Percentiles rank a stretch among this genome's conserved stretches.
These are phyloP conservation scores for Lathronympha strigana DNA, from an alignment of 2,888 invertebrate genomes.

Conservation along the genomic window DNA sequence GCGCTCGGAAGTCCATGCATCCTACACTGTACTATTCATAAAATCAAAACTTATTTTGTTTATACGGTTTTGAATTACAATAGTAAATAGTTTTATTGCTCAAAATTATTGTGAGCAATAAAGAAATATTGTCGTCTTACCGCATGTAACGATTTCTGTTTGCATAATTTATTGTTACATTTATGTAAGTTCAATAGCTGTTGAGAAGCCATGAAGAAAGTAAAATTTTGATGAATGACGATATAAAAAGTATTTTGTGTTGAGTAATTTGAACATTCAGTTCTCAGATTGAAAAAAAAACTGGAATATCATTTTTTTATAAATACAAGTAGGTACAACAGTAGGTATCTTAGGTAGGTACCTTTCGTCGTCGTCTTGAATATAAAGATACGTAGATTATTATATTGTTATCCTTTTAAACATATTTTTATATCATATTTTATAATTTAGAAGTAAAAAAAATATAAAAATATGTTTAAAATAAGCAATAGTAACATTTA, in stretches of 20 bases:
- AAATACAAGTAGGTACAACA: neutral
- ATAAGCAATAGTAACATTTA: too few species aligned
- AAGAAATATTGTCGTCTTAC: slow-evolving; percentile 14
- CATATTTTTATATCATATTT: neutral
- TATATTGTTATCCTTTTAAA: neutral
- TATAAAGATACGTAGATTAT: neutral
- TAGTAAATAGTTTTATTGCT: slow-evolving; percentile 30
- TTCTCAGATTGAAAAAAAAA: slow-evolving; percentile 8
- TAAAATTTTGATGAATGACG: slow-evolving; percentile 25
- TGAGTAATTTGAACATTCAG: neutral
- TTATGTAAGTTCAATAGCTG: slow-evolving; percentile 32
- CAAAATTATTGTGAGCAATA: slow-evolving; percentile 29
- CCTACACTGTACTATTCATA: slow-evolving; percentile 27
- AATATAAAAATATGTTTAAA: too few species aligned
- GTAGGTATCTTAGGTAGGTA: too few species aligned
- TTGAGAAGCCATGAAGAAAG: slow-evolving; percentile 27
- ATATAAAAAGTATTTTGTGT: slow-evolving; percentile 19
- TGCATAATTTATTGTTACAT: slow-evolving; percentile 27
- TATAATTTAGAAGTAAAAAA: neutral
- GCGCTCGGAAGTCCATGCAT: slow-evolving; percentile 63
- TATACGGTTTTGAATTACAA: slow-evolving; percentile 50
- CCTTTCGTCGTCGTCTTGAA: neutral
- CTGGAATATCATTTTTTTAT: slow-evolving; percentile 1
- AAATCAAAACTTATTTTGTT: slow-evolving; percentile 45
- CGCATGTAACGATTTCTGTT: slow-evolving; percentile 11